These are phyloP conservation scores for Thamnophis elegans DNA, from an alignment of 2,797 vertebrate species.

Conservation along the genomic window DNA sequence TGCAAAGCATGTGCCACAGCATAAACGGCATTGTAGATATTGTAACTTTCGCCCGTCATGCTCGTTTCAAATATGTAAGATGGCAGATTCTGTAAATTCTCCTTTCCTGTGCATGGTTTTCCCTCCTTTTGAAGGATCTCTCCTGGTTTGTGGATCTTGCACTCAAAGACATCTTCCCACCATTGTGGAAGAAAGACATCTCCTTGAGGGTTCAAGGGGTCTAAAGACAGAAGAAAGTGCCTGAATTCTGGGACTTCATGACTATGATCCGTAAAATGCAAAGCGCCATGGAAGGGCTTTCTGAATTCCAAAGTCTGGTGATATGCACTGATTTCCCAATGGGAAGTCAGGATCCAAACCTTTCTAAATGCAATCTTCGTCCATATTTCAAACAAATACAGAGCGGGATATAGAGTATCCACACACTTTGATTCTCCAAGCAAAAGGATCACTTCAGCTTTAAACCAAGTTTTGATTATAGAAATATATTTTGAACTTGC, in stretches of 20 bases:
- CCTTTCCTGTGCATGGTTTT: neutral
- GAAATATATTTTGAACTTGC: too few species aligned
- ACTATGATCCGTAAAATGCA: neutral
- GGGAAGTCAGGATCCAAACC: neutral
- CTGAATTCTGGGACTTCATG: neutral
- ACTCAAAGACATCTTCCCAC: neutral
- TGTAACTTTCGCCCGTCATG: neutral
- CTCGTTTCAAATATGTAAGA: neutral
- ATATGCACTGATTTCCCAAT: neutral
- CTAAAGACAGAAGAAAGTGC: neutral
- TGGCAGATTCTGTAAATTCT: neutral
- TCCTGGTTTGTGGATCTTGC: neutral
- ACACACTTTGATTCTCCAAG: too few species aligned
- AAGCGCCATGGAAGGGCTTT: neutral
- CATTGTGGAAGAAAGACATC: neutral
- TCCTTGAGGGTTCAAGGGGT: neutral
- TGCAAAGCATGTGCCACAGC: neutral
- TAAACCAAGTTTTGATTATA: too few species aligned
- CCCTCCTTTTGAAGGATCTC: neutral
- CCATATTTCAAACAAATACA: too few species aligned
- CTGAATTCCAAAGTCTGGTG: accelerated
- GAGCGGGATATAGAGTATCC: accelerated
- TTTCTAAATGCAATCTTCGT: too few species aligned
- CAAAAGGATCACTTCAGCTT: too few species aligned
- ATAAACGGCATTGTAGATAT: neutral